A percentile compares a stretch with the other conserved stretches of the same genome.
Conservation (phyloP, 2,113 vertebrate genomes). For the Pelecanus crispus region DNA sequence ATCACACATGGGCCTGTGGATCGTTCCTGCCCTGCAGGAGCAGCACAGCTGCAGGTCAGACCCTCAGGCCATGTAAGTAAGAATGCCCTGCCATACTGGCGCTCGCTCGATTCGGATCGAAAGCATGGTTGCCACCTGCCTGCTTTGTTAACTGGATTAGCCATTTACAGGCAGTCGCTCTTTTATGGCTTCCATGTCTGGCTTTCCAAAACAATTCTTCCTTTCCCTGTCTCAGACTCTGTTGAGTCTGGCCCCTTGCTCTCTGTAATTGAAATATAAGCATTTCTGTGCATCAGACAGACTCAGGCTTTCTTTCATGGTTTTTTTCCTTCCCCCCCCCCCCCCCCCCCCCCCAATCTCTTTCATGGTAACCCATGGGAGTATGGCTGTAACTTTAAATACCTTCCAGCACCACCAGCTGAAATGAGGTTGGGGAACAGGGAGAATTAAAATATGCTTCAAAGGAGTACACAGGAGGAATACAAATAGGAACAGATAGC, state of each 20-base stretch:
- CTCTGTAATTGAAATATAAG: slow-evolving; percentile 22
- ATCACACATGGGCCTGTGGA: background rate
- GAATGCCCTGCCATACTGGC: fast-evolving
- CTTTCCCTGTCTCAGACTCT: background rate
- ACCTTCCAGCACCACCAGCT: slow-evolving; percentile 13
- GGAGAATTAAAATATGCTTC: slow-evolving; percentile 40
- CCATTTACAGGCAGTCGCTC: background rate
- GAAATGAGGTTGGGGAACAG: slow-evolving; percentile 28
- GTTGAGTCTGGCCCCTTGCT: slow-evolving; percentile 9
- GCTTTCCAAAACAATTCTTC: slow-evolving; percentile 59
- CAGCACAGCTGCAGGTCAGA: background rate
- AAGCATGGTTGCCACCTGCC: background rate
- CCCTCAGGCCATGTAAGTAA: fast-evolving
- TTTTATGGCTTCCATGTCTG: slow-evolving; percentile 58
- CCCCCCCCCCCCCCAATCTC: background rate
- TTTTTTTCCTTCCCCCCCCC: background rate
- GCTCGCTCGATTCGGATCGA: fast-evolving
- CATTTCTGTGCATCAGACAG: background rate
- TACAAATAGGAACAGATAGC: slow-evolving; percentile 15
- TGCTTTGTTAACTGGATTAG: slow-evolving; percentile 22
- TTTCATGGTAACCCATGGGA: slow-evolving; percentile 30
- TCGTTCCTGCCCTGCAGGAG: background rate
- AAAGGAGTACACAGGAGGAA: background rate
- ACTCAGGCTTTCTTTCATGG: background rate
- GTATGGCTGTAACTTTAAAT: slow-evolving; percentile 26